These are phyloP conservation scores for Eidolon dupreanum DNA, from an alignment of 2,797 vertebrate genomes.

Conservation along the genomic window DNA sequence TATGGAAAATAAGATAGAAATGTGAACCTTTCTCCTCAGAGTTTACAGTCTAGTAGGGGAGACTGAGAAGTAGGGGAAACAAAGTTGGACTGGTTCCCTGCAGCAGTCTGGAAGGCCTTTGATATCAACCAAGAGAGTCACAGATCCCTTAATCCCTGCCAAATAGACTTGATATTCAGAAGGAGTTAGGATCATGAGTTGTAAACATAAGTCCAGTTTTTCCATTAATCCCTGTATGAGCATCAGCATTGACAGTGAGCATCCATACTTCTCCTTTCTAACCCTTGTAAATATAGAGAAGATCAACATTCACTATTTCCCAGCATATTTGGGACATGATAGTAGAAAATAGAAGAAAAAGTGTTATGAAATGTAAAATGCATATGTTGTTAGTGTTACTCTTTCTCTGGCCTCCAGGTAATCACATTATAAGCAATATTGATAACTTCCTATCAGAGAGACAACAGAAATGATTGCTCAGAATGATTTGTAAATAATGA, in stretches of 20 bases:
- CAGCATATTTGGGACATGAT: neutral
- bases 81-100: neutral
- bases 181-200: neutral
- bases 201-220: neutral
- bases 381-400: neutral
- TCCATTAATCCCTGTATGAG: neutral
- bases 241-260: neutral
- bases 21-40: neutral
- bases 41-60: neutral
- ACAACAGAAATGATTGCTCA: neutral
- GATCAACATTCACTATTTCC: neutral
- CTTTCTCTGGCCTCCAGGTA: neutral
- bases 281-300: neutral
- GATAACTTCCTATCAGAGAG: neutral
- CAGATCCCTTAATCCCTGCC: neutral
- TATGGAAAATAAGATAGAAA: neutral
- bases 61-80: neutral
- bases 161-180: neutral
- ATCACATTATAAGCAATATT: neutral
- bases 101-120: neutral
- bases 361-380: conserved; percentile 16
- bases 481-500: neutral
- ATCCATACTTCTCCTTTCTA: neutral
- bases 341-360: neutral
- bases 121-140: neutral